Conservation (phyloP, 1,140 invertebrate genomes). For the Bombus waltoni region DNA sequence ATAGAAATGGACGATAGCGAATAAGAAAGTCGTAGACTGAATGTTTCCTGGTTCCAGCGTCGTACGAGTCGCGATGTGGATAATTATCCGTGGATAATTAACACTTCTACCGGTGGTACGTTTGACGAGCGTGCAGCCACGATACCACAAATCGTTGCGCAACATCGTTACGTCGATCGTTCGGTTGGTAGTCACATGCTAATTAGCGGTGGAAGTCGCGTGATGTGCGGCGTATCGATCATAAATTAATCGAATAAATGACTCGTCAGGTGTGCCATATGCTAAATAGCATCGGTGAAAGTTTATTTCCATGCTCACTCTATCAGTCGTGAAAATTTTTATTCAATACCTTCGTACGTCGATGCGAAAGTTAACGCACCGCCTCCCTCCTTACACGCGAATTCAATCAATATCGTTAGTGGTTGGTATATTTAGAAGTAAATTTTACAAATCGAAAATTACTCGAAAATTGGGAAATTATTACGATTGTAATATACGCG, state of each 20-base stretch:
- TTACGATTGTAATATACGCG: no score
- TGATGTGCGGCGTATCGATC: background rate
- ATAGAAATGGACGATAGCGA: conserved; percentile 2
- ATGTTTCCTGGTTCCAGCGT: conserved; percentile 23
- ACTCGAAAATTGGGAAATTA: no score
- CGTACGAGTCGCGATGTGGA: conserved; percentile 5
- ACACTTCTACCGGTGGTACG: conserved; percentile 44
- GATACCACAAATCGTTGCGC: conserved; percentile 49
- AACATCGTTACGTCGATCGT: conserved; percentile 53
- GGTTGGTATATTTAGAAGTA: no score
- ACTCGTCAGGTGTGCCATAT: background rate
- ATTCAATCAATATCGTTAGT: no score
- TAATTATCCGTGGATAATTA: conserved; percentile 66
- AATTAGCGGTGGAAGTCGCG: conserved; percentile 50
- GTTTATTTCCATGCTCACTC: background rate
- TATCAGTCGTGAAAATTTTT: background rate
- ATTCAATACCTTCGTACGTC: background rate
- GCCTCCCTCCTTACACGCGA: no score
- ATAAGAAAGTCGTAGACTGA: conserved; percentile 10
- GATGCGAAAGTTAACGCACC: background rate
- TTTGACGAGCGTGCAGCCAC: conserved; percentile 25
- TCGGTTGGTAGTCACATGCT: conserved; percentile 53
- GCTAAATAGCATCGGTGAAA: background rate
- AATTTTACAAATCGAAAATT: no score
- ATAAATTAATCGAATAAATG: conserved; percentile 13